A percentile compares a stretch with the other conserved stretches of the same genome.
phyloP scores from a whole-genome alignment of 2,797 vertebrate species.

The Myotis myotis region DNA sequence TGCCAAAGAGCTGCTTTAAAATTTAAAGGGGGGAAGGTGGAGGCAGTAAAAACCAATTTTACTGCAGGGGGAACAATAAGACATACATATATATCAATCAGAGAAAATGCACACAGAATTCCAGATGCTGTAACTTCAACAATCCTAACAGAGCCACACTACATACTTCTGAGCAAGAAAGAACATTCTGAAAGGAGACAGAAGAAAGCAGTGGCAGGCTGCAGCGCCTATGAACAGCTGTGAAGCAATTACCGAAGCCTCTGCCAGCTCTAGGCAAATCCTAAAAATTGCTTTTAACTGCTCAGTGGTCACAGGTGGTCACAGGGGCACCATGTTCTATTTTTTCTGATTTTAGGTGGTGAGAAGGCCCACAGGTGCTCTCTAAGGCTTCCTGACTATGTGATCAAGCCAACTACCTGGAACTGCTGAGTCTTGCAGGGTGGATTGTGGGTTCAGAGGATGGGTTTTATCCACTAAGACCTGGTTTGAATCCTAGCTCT shows the following conservation, averaged over 20 bases:
- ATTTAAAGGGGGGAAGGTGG: neutral
- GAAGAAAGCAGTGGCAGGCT: neutral
- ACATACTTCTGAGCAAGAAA: constrained; percentile 48
- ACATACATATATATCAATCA: neutral
- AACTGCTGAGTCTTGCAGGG: neutral
- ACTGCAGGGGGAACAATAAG: constrained; percentile 2
- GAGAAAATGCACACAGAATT: constrained; percentile 51
- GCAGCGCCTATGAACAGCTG: neutral
- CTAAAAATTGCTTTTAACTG: neutral
- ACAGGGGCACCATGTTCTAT: neutral
- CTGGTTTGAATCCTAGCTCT: neutral
- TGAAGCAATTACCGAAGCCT: neutral
- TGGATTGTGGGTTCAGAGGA: neutral
- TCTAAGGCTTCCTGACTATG: neutral
- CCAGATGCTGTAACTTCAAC: constrained; percentile 34
- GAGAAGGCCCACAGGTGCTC: neutral
- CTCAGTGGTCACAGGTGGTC: neutral
- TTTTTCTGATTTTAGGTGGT: neutral
- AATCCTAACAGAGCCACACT: constrained; percentile 23
- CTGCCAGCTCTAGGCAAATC: neutral
- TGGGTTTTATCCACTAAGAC: neutral
- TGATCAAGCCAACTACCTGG: neutral
- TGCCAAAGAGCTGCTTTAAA: constrained; percentile 46
- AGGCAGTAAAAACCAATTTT: neutral
- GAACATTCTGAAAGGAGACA: constrained; percentile 30